A percentile compares a stretch with the other conserved stretches of the same genome.
Conservation (phyloP, 2,797 vertebrate species). For the Sebastes iracundus region DNA sequence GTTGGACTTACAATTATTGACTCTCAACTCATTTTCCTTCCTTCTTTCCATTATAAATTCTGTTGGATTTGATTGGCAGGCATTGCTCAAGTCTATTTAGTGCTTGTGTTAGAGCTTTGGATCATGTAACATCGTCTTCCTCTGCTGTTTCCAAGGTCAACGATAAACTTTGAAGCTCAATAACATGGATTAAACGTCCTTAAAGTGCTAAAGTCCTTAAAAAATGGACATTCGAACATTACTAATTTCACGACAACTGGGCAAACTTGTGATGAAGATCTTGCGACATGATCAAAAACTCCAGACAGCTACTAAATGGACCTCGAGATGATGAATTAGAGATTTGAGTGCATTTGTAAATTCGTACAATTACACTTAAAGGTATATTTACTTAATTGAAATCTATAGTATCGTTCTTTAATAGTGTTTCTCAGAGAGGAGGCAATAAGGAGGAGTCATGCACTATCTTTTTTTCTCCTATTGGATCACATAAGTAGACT, state of each 20-base stretch:
- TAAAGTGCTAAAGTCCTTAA: too few species aligned
- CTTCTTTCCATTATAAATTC: background rate
- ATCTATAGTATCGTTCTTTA: background rate
- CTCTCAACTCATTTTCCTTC: background rate
- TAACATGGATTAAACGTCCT: too few species aligned
- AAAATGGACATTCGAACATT: background rate
- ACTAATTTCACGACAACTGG: background rate
- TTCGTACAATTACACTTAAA: background rate
- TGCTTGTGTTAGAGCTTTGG: background rate
- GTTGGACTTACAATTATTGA: background rate
- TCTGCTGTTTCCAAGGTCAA: background rate
- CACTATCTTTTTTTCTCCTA: slow-evolving; percentile 23
- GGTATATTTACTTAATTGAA: background rate
- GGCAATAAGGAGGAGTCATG: background rate
- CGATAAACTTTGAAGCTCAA: background rate
- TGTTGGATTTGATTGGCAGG: background rate
- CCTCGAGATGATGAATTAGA: background rate
- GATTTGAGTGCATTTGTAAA: background rate
- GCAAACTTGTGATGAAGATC: background rate
- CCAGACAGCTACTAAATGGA: background rate
- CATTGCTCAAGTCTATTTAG: background rate
- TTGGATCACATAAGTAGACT: slow-evolving; percentile 26
- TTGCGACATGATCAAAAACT: background rate
- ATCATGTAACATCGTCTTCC: accelerated
- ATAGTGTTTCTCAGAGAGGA: background rate